Evolutionary conservation across 2,113 vertebrate species (phyloP).

Genomic region (Lampris incognitus): DNA sequence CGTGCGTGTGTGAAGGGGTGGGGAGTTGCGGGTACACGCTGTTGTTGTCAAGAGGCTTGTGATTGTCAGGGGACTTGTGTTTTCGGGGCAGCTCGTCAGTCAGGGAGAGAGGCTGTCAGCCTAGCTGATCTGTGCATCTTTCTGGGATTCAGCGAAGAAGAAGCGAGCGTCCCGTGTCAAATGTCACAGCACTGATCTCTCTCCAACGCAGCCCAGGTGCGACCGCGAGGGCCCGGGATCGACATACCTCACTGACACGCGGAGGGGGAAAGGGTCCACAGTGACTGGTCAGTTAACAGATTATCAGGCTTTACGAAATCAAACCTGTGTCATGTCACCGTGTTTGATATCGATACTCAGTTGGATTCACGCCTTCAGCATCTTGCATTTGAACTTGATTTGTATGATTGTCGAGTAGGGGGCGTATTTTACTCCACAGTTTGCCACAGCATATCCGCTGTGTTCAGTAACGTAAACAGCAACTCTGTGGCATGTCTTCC

Average conservation of each 20-base stretch:
- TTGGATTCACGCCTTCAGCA: neutral
- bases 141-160: conserved; percentile 63
- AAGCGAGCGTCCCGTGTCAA: conserved; percentile 80
- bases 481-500: conserved; percentile 23
- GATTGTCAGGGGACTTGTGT: conserved; percentile 54
- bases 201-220: conserved; percentile 75
- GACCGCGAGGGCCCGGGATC: conserved; percentile 64
- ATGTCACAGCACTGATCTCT: conserved; percentile 81
- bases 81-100: conserved; percentile 60
- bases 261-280: conserved; percentile 35
- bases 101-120: conserved; percentile 68
- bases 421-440: conserved; percentile 19
- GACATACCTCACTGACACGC: conserved; percentile 65
- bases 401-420: neutral
- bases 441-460: neutral
- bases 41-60: conserved; percentile 28
- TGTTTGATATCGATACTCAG: too few relatives aligned
- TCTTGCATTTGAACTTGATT: neutral
- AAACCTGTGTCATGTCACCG: conserved; percentile 13
- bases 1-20: conserved; percentile 12
- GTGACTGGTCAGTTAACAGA: conserved; percentile 43
- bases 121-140: conserved; percentile 57
- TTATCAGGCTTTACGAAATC: conserved; percentile 46
- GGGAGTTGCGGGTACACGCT: neutral
- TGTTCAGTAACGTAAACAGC: conserved; percentile 33